Conservation (phyloP, 2,888 invertebrate genomes). For the Agrypnus murinus region DNA sequence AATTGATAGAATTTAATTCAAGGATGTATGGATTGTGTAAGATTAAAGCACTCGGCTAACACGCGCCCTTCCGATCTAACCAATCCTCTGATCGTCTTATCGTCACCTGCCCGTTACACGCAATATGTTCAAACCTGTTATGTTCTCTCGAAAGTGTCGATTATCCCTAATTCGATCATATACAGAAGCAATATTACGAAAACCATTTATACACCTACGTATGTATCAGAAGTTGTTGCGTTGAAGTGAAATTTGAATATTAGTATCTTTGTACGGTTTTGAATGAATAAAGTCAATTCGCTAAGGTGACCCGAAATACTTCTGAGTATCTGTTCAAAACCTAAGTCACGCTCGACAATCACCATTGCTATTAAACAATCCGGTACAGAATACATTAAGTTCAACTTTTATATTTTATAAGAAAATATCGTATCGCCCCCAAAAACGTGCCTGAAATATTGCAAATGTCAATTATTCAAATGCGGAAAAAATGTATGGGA, state of each 20-base stretch:
- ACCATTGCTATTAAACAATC: slow-evolving; percentile 43
- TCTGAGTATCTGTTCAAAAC: slow-evolving; percentile 22
- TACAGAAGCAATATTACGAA: slow-evolving; percentile 26
- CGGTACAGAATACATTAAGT: slow-evolving; percentile 38
- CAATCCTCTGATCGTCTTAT: slow-evolving; percentile 21
- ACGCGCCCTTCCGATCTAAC: too few species aligned
- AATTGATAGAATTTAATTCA: slow-evolving; percentile 30
- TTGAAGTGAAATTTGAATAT: slow-evolving; percentile 35
- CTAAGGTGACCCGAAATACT: slow-evolving; percentile 22
- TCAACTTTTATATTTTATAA: slow-evolving; percentile 43
- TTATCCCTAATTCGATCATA: slow-evolving; percentile 39
- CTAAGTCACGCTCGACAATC: slow-evolving; percentile 41
- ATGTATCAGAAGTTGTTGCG: slow-evolving; percentile 30
- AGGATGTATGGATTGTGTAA: slow-evolving; percentile 13
- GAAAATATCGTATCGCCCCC: slow-evolving; percentile 33
- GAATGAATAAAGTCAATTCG: slow-evolving; percentile 26
- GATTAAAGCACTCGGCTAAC: slow-evolving; percentile 28
- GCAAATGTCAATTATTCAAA: slow-evolving; percentile 32
- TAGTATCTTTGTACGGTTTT: slow-evolving; percentile 22
- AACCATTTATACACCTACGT: too few species aligned
- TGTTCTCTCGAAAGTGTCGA: slow-evolving; percentile 31
- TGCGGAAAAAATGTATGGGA: slow-evolving; percentile 32
- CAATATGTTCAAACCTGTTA: slow-evolving; percentile 26
- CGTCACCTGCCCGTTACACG: slow-evolving; percentile 39
- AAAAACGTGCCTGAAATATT: slow-evolving; percentile 39